These are phyloP conservation scores for Axea sp. DNA, from an alignment of 2,888 invertebrate genomes.

Conservation along the genomic window DNA sequence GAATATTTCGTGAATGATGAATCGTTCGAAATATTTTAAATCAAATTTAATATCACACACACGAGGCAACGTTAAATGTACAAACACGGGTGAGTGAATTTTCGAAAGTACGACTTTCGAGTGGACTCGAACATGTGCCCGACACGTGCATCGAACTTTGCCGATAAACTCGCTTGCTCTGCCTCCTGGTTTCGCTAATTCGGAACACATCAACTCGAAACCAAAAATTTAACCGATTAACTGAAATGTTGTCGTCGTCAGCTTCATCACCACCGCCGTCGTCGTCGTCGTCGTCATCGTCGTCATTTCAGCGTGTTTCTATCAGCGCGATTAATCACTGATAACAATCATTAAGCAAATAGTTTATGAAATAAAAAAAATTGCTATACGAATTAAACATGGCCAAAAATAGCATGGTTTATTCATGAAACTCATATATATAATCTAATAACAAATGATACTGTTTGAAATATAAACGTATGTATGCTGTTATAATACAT, in stretches of 20 bases:
- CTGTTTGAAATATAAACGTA: too few species aligned
- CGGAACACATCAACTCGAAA: not conserved
- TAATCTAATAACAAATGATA: too few species aligned
- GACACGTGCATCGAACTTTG: slow-evolving; percentile 51
- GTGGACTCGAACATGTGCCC: slow-evolving; percentile 55
- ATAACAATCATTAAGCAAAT: too few species aligned
- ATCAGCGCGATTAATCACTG: not conserved
- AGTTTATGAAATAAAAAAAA: too few species aligned
- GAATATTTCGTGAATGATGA: too few species aligned
- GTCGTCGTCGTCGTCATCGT: too few species aligned
- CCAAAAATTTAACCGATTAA: slow-evolving; percentile 21
- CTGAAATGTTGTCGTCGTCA: slow-evolving; percentile 12
- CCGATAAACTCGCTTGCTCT: slow-evolving; percentile 46
- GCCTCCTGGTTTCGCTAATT: not conserved
- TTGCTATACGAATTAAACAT: too few species aligned
- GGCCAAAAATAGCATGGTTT: too few species aligned
- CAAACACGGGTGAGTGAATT: slow-evolving; percentile 49
- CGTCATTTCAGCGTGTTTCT: too few species aligned
- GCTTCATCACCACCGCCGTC: too few species aligned
- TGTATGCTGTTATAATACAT: slow-evolving; percentile 36
- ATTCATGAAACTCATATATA: too few species aligned
- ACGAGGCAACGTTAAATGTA: slow-evolving; percentile 34
- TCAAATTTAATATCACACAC: slow-evolving; percentile 39
- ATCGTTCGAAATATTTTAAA: not conserved
- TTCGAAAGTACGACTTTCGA: slow-evolving; percentile 54